Percentiles rank a stretch among this genome's conserved stretches.
phyloP scores from a whole-genome alignment of 2,797 vertebrate species.

The Chromobotia macracanthus region DNA sequence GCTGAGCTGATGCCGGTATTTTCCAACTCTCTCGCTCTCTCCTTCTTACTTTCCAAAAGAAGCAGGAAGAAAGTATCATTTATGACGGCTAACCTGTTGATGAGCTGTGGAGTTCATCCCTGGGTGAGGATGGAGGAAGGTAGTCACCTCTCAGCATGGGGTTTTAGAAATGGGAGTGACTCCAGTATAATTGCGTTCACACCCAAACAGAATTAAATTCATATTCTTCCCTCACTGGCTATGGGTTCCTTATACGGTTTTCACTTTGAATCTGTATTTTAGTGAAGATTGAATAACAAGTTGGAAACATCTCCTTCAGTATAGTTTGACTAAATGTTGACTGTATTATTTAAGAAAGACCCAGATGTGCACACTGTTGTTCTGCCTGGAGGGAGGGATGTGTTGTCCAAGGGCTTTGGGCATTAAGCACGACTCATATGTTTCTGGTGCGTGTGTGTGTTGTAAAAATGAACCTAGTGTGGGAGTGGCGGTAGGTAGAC shows the following conservation, averaged over 20 bases:
- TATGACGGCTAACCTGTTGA: slow-evolving; percentile 79
- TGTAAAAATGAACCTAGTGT: slow-evolving; percentile 50
- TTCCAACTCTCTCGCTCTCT: slow-evolving; percentile 57
- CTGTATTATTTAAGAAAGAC: slow-evolving; percentile 61
- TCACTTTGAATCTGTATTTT: slow-evolving; percentile 29
- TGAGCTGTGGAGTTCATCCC: slow-evolving; percentile 73
- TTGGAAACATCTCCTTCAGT: slow-evolving; percentile 6
- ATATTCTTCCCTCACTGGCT: slow-evolving; percentile 64
- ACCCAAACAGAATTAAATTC: slow-evolving; percentile 64
- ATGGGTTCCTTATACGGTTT: slow-evolving; percentile 54
- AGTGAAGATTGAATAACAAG: slow-evolving; percentile 19
- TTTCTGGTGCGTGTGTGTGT: slow-evolving; percentile 48
- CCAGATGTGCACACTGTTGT: slow-evolving; percentile 49
- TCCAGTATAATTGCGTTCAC: slow-evolving; percentile 76
- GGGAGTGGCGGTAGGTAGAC: slow-evolving; percentile 75
- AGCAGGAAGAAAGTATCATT: slow-evolving; percentile 63
- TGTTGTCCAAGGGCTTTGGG: slow-evolving; percentile 66
- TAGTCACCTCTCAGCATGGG: slow-evolving; percentile 65
- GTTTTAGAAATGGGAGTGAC: slow-evolving; percentile 75
- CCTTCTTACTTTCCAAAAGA: slow-evolving; percentile 34
- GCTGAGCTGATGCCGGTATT: slow-evolving; percentile 79
- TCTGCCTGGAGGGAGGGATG: slow-evolving; percentile 61
- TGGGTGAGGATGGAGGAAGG: slow-evolving; percentile 60
- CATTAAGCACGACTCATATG: slow-evolving; percentile 74
- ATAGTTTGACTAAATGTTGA: slow-evolving; percentile 55